Percentiles rank a stretch among this genome's conserved stretches.
phyloP scores from a whole-genome alignment of 2,888 invertebrate species.

The Mechanitis mazaeus region DNA sequence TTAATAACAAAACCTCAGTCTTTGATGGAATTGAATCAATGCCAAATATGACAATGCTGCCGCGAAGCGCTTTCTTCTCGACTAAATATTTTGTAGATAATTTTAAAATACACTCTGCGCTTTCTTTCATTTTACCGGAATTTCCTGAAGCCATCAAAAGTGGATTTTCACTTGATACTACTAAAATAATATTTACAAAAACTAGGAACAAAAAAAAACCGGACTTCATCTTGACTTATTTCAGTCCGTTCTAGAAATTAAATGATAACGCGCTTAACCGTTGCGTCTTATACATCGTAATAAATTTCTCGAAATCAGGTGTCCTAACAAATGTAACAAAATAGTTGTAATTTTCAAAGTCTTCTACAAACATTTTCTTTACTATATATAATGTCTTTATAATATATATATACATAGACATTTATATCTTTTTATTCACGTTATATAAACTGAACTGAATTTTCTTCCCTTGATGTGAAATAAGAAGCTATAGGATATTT shows the following conservation, averaged over 20 bases:
- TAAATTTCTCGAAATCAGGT: not conserved
- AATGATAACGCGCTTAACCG: not conserved
- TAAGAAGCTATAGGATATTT: too few relatives aligned
- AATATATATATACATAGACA: too few relatives aligned
- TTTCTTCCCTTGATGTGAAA: too few relatives aligned
- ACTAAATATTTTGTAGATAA: slow-evolving; percentile 73
- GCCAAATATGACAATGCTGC: slow-evolving; percentile 71
- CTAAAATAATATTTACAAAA: slow-evolving; percentile 35
- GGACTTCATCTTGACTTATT: slow-evolving; percentile 12
- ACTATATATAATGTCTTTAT: too few relatives aligned
- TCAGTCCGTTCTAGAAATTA: slow-evolving; percentile 3
- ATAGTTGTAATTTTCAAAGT: not conserved
- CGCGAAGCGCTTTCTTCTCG: slow-evolving; percentile 68
- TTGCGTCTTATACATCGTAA: not conserved
- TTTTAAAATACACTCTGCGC: slow-evolving; percentile 71
- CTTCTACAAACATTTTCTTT: too few relatives aligned
- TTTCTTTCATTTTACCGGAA: slow-evolving; percentile 58
- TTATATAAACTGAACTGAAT: too few relatives aligned
- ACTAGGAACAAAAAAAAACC: slow-evolving; percentile 14
- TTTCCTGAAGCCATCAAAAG: slow-evolving; percentile 57
- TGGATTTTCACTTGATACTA: slow-evolving; percentile 47
- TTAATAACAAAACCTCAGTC: slow-evolving; percentile 59
- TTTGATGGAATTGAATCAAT: slow-evolving; percentile 64
- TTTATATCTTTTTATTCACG: too few relatives aligned
- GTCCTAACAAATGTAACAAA: not conserved